These are phyloP conservation scores for Ophion ellenae DNA, from an alignment of 2,888 invertebrate species.

Conservation along the genomic window DNA sequence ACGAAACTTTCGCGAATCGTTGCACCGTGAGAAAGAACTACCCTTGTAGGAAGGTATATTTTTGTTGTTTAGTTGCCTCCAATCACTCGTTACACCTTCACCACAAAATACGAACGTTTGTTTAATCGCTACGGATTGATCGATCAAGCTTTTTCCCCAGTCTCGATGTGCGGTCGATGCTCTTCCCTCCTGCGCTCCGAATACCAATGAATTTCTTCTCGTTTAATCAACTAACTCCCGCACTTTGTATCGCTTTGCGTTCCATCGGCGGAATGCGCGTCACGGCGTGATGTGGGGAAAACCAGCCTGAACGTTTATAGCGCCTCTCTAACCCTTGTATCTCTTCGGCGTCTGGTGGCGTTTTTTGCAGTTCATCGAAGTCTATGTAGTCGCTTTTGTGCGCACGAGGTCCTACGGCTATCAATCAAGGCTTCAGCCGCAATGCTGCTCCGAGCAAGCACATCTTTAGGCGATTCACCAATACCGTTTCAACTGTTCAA, in stretches of 20 bases:
- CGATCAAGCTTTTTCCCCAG: constrained; percentile 29
- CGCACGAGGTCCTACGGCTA: background rate
- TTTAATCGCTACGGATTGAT: constrained; percentile 34
- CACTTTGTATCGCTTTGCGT: constrained; percentile 38
- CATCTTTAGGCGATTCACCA: background rate
- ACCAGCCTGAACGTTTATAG: constrained; percentile 2
- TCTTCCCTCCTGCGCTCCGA: background rate
- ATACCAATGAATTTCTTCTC: constrained; percentile 45
- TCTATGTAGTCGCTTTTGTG: background rate
- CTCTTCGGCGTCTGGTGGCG: background rate
- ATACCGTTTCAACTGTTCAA: background rate
- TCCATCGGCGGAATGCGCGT: constrained; percentile 24
- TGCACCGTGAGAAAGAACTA: constrained; percentile 8
- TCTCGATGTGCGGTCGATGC: constrained; percentile 5
- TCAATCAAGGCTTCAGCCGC: background rate
- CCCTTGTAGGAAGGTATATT: background rate
- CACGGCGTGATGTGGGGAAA: background rate
- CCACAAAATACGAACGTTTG: constrained; percentile 8
- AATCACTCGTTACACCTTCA: constrained; percentile 55
- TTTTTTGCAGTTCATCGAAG: constrained; percentile 1
- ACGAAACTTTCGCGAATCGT: constrained; percentile 26
- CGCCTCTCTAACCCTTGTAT: constrained; percentile 2
- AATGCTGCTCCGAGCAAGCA: background rate
- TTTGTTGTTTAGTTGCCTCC: constrained; percentile 18
- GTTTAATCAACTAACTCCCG: constrained; percentile 50